Evolutionary conservation across 1,140 invertebrate genomes (phyloP).

Genomic region (Colletes latitarsis): DNA sequence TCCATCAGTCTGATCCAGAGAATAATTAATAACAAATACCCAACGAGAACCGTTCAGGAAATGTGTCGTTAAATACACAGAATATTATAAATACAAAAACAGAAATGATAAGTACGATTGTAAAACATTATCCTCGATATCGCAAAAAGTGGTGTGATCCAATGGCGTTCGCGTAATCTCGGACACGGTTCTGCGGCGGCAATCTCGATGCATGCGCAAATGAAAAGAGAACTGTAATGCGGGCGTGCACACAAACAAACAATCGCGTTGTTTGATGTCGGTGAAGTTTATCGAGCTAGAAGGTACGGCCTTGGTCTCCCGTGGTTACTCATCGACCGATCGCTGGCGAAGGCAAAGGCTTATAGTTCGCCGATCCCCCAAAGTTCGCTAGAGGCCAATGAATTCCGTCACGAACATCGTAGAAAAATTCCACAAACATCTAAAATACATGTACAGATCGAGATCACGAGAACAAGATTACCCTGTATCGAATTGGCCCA

Average conservation of each 20-base stretch:
- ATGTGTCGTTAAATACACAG: no score
- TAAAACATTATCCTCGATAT: no score
- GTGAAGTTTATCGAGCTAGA: constrained; percentile 70
- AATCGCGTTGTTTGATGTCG: constrained; percentile 22
- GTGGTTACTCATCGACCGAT: constrained; percentile 78
- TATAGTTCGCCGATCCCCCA: constrained; percentile 64
- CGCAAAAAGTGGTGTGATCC: background rate
- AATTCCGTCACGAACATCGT: background rate
- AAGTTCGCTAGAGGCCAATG: constrained; percentile 54
- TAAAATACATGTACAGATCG: no score
- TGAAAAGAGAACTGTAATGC: constrained; percentile 1
- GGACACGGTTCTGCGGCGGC: background rate
- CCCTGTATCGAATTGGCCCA: no score
- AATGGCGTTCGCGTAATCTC: background rate
- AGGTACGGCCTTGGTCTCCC: constrained; percentile 75
- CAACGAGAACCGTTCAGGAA: no score
- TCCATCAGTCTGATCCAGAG: no score
- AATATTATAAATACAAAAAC: no score
- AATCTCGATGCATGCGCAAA: constrained; percentile 10
- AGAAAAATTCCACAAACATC: no score
- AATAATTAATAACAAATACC: no score
- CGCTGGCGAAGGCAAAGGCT: constrained; percentile 48
- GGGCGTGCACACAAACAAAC: constrained; percentile 16
- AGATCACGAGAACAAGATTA: no score
- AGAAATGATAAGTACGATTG: no score